Evolutionary conservation across 2,888 invertebrate species (phyloP), one percentile per base, ranked within the genome.

Genomic region (Dasysyrphus tricinctus): DNA sequence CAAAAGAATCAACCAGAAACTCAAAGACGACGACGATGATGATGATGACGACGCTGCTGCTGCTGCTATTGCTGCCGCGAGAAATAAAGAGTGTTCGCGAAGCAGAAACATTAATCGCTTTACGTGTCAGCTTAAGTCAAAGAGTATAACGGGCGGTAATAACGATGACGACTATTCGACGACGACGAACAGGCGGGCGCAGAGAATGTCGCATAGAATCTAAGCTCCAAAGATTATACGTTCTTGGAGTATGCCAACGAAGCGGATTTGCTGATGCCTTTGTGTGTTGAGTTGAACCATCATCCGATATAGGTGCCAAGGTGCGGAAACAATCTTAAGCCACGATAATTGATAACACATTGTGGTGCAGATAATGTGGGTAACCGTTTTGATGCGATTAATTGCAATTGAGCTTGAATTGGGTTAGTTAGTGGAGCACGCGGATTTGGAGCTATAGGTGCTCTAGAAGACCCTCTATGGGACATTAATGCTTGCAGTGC

Each of bases 101-200:
- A 59, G 76, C 80, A 77, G 29, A 81, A 69, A 74, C 69, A 77
- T 74, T 85, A 85, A 85, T 85, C 85, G 77, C 85, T 85, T 85
- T 80, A 80, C 80, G 85, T 85, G 85, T 85, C 85, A 85, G 85
- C 85, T 85, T 85, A 85, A 85, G 81, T 85, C 81, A 57, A 80
- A 80, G 76, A 77, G 76, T 77, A 76, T 70, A 69, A 69, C 57
- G 63, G 63, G 83, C 75, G 65, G 51, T 49, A 65, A 78, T 49
- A 61, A 47, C 37, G 2, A 37, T 34, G 42, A 37, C 42, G 11
- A 67, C n/a, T n/a, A n/a, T n/a, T n/a, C 16, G n/a, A 67, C 2
- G 24, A 72, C 37, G 59, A 47, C 47, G n/a, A 34, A 39, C 63
- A 24, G 14, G 1, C 14, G 19, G 32, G 37, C 69, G 42, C 54